phyloP scores from a whole-genome alignment of 2,888 invertebrate species.

The Agrotis exclamationis region DNA sequence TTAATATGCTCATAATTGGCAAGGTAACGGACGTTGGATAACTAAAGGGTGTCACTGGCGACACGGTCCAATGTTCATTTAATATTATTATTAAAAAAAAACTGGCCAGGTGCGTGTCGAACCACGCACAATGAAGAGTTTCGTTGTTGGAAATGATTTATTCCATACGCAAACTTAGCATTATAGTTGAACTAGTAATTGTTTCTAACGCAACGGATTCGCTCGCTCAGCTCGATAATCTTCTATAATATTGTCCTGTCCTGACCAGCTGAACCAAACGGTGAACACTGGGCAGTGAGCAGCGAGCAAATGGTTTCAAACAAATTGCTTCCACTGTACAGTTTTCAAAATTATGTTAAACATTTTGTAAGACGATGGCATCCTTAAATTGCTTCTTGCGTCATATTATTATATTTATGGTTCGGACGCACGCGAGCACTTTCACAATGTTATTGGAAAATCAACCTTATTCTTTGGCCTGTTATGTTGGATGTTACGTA shows the following conservation, averaged over 20 bases:
- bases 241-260: no score
- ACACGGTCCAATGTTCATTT: background rate
- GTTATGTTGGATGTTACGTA: slow-evolving; percentile 16
- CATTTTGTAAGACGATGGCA: slow-evolving; percentile 63
- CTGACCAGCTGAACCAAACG: no score
- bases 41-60: background rate
- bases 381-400: slow-evolving; percentile 66
- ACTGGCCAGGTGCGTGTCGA: no score
- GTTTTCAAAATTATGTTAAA: slow-evolving; percentile 37
- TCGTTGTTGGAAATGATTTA: no score
- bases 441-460: slow-evolving; percentile 13
- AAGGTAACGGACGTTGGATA: background rate
- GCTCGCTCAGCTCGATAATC: no score
- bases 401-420: slow-evolving; percentile 68
- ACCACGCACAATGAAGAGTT: no score
- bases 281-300: no score
- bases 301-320: no score
- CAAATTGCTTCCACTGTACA: slow-evolving; percentile 24
- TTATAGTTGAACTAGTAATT: no score
- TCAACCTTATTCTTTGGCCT: background rate
- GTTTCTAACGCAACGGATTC: no score
- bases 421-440: slow-evolving; percentile 30
- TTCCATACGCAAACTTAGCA: no score
- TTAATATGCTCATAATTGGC: background rate
- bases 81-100: no score